These are phyloP conservation scores for Perca fluviatilis DNA, from an alignment of 2,113 vertebrate species.

Conservation along the genomic window DNA sequence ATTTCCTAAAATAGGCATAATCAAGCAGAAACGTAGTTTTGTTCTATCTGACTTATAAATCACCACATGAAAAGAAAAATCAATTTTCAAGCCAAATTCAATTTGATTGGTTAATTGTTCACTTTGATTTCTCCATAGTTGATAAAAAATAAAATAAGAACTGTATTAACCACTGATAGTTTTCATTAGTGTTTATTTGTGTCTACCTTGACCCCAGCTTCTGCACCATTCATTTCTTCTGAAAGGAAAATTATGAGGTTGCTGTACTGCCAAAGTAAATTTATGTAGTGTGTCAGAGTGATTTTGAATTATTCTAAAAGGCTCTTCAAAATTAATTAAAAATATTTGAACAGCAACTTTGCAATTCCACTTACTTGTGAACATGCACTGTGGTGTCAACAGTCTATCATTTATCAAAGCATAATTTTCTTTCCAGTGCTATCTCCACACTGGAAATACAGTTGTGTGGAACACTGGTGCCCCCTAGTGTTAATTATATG, in stretches of 20 bases:
- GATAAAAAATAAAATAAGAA: slow-evolving; percentile 43
- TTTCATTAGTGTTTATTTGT: slow-evolving; percentile 71
- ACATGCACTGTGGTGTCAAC: slow-evolving; percentile 61
- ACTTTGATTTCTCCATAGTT: slow-evolving; percentile 50
- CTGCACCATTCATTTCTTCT: slow-evolving; percentile 55
- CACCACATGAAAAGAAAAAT: slow-evolving; percentile 28
- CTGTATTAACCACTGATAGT: slow-evolving; percentile 53
- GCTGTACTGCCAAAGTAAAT: slow-evolving; percentile 59
- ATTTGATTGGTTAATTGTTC: slow-evolving; percentile 57
- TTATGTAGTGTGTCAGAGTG: slow-evolving; percentile 37
- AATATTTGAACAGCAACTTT: slow-evolving; percentile 75
- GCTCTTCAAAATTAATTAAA: slow-evolving; percentile 74
- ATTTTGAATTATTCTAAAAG: slow-evolving; percentile 70
- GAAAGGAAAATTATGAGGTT: slow-evolving; percentile 60
- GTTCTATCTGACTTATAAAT: slow-evolving; percentile 7
- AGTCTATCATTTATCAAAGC: slow-evolving; percentile 63
- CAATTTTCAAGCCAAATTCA: slow-evolving; percentile 6
- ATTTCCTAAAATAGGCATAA: slow-evolving; percentile 26
- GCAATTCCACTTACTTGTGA: slow-evolving; percentile 61
- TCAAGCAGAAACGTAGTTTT: background rate
- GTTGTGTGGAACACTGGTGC: slow-evolving; percentile 85
- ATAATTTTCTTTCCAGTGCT: slow-evolving; percentile 51
- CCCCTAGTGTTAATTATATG: slow-evolving; percentile 83
- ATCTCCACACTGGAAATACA: slow-evolving; percentile 29
- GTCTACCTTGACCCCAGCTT: slow-evolving; percentile 64